A percentile compares a stretch with the other conserved stretches of the same genome.
Conservation (phyloP, 1,140 invertebrate genomes). For the Bombus cullumanus region DNA sequence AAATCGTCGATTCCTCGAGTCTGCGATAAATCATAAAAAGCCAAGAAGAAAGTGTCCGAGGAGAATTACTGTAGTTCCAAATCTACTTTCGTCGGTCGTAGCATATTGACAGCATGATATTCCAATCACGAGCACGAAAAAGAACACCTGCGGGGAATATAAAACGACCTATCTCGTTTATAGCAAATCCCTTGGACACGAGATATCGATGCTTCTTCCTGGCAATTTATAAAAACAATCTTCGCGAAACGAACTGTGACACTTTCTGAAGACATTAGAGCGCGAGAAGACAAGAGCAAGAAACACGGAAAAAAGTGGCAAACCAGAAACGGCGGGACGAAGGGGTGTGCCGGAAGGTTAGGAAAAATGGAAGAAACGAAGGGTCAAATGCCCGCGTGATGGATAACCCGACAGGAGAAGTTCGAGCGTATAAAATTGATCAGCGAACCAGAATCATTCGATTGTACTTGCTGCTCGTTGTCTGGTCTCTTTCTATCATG, state of each 20-base stretch:
- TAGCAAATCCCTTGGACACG: too few species aligned
- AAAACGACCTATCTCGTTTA: neutral
- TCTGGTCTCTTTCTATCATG: conserved; percentile 35
- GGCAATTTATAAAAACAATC: conserved; percentile 14
- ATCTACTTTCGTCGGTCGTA: too few species aligned
- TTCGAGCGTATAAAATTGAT: conserved; percentile 72
- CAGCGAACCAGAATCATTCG: conserved; percentile 74
- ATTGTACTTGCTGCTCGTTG: conserved; percentile 66
- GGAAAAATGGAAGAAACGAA: conserved; percentile 66
- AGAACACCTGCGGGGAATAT: neutral
- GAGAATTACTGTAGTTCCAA: too few species aligned
- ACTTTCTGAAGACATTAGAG: neutral
- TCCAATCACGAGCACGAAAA: too few species aligned
- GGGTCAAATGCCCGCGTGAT: conserved; percentile 70
- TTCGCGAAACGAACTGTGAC: neutral
- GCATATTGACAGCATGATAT: too few species aligned
- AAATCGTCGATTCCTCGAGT: too few species aligned
- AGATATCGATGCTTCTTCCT: neutral
- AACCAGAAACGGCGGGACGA: conserved; percentile 30
- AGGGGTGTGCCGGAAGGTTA: conserved; percentile 40
- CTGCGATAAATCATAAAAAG: too few species aligned
- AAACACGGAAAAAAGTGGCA: neutral
- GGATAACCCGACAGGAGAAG: conserved; percentile 64
- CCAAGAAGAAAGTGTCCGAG: too few species aligned
- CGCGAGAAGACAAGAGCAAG: conserved; percentile 7